Conservation (phyloP, 1,140 invertebrate genomes). For the Dendroctonus valens region DNA sequence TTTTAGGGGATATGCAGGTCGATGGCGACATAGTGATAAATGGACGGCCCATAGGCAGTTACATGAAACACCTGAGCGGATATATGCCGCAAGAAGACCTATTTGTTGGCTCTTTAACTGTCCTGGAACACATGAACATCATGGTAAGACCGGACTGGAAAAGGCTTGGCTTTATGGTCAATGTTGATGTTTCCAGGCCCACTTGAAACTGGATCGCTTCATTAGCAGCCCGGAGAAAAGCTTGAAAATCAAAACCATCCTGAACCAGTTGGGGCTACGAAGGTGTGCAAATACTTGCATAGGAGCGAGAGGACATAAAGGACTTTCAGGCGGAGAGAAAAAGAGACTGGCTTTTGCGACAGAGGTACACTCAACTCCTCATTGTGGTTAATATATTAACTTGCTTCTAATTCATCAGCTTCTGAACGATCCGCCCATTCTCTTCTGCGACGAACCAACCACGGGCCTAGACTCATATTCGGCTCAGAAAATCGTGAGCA, state of each 20-base stretch:
- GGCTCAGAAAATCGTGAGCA: conserved; percentile 80
- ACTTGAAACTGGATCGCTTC: conserved; percentile 73
- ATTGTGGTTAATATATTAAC: no score
- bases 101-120: conserved; percentile 83
- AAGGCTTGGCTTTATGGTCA: neutral
- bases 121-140: conserved; percentile 84
- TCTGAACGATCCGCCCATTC: conserved; percentile 85
- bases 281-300: conserved; percentile 72
- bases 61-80: conserved; percentile 79
- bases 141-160: conserved; percentile 64
- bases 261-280: conserved; percentile 71
- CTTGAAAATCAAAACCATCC: conserved; percentile 66
- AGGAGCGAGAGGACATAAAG: conserved; percentile 71
- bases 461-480: conserved; percentile 91
- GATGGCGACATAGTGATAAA: conserved; percentile 77
- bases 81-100: conserved; percentile 95
- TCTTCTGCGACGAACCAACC: conserved; percentile 97
- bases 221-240: conserved; percentile 59
- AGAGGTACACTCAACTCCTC: conserved; percentile 61
- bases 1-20: conserved; percentile 51
- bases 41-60: conserved; percentile 64
- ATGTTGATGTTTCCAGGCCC: conserved; percentile 58
- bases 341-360: conserved; percentile 91
- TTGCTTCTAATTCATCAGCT: conserved; percentile 56
- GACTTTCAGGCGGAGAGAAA: conserved; percentile 91